Evolutionary conservation across 2,113 vertebrate genomes (phyloP), one percentile per base, ranked within the genome.

Genomic region (Hypanus sabinus): DNA sequence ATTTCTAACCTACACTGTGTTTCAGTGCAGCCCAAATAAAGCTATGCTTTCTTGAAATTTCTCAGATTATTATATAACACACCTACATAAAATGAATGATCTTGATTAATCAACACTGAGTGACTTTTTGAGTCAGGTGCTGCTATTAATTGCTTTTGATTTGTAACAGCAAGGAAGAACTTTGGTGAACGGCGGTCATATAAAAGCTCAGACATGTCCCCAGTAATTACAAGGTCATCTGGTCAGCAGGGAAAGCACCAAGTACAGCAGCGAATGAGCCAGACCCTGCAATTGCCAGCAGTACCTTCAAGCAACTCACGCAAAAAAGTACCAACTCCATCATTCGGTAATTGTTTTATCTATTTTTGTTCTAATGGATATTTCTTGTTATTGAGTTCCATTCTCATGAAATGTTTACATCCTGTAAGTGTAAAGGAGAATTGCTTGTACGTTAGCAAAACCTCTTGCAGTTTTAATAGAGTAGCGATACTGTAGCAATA

Each of bases 231-330:
- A 95, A 98, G 98, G 0, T 98, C 99, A 0, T 70, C 96, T 62
- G 95, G 97, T 94, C 98, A 97, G 24, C 96, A 96, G 0, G 94
- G 96, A 33, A 98, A 98, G 96, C 94, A 96, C 70, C 96, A 97
- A 95, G 95, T 97, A n/a, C 97, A 98, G 57, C 98, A 98, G 96
- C 95, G 98, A 94, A 98, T 98, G 94, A 99, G 98, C 92, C 98
- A 99, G 96, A 98, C 98, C 33, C 98, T 99, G 0, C 99, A 98
- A 95, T 98, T 98, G 90, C 97, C 97, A 33, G 97, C 98, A 77
- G 98, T 99, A 94, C 98, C 98, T 93, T 96, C 99, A 87, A 97
- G 99, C 94, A 98, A 98, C 1, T 96, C 98, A 3, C 96, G 98
- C 92, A 99, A 98, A 96, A 99, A 98, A 96, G 98, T 97, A 92